Evolutionary conservation across 2,113 vertebrate species (phyloP).

Genomic region (Caretta caretta): DNA sequence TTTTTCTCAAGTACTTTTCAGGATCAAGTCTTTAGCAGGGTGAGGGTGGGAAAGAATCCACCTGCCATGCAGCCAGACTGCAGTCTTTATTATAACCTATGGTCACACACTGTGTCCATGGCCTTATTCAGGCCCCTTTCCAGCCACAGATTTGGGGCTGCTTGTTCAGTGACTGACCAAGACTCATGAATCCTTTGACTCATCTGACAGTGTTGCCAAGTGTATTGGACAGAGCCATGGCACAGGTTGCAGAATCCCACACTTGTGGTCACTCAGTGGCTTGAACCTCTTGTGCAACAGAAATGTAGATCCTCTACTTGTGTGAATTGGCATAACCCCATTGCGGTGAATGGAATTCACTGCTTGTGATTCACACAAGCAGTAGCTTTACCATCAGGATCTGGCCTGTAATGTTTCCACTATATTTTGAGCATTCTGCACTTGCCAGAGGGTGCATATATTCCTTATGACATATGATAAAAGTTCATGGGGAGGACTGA

Average conservation of each 20-base stretch:
- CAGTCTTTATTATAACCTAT: background rate
- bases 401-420: background rate
- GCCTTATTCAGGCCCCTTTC: background rate
- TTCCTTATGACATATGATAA: background rate
- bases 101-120: background rate
- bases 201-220: background rate
- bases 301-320: background rate
- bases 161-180: rapidly evolving
- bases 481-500: background rate
- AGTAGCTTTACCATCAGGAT: background rate
- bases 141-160: background rate
- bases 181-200: background rate
- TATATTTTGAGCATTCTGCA: background rate
- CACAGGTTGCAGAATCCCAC: background rate
- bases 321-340: background rate
- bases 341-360: background rate
- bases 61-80: background rate
- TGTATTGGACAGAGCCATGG: background rate
- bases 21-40: conserved; percentile 6
- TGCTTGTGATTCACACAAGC: background rate
- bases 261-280: background rate
- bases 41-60: background rate
- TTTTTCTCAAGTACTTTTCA: background rate
- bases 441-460: background rate
- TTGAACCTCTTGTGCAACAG: background rate